These are phyloP conservation scores for Lipophrys pholis DNA, from an alignment of 2,113 vertebrate species.

Conservation along the genomic window DNA sequence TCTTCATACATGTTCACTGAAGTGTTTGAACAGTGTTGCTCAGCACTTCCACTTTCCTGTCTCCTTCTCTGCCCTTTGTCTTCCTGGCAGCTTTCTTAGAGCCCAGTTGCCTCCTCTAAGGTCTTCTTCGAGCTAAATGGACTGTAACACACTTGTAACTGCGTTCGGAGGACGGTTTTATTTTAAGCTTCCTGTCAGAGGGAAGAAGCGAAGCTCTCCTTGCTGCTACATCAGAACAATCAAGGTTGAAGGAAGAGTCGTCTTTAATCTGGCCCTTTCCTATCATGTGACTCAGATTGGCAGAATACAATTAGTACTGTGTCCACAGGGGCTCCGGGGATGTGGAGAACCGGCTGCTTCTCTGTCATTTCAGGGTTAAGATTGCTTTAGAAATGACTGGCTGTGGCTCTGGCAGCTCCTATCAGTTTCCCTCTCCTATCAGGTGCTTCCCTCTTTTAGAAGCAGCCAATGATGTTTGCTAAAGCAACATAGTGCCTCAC, in stretches of 20 bases:
- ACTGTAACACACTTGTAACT: slow-evolving; percentile 23
- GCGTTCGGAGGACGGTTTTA: slow-evolving; percentile 32
- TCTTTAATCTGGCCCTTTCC: slow-evolving; percentile 56
- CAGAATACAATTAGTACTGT: slow-evolving; percentile 60
- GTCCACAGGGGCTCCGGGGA: slow-evolving; percentile 54
- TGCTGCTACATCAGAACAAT: slow-evolving; percentile 10
- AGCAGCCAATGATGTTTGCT: not conserved
- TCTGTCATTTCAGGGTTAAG: slow-evolving; percentile 34
- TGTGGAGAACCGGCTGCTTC: slow-evolving; percentile 31
- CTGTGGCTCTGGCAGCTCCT: not conserved
- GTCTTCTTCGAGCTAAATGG: slow-evolving; percentile 20
- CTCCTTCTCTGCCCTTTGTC: not conserved
- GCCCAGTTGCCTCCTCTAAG: slow-evolving; percentile 19
- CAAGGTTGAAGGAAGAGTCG: slow-evolving; percentile 55
- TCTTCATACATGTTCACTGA: too few species aligned
- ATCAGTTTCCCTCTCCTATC: not conserved
- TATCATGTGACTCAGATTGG: slow-evolving; percentile 70
- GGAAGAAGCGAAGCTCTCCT: slow-evolving; percentile 45
- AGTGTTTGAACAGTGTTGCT: slow-evolving; percentile 21
- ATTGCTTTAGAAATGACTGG: slow-evolving; percentile 48
- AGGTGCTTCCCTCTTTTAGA: not conserved
- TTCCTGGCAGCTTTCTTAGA: slow-evolving; percentile 14
- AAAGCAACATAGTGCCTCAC: not conserved
- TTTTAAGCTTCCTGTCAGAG: slow-evolving; percentile 46
- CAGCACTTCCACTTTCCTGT: not conserved